Conservation (phyloP, 2,113 vertebrate species). For the Xiphias gladius region DNA sequence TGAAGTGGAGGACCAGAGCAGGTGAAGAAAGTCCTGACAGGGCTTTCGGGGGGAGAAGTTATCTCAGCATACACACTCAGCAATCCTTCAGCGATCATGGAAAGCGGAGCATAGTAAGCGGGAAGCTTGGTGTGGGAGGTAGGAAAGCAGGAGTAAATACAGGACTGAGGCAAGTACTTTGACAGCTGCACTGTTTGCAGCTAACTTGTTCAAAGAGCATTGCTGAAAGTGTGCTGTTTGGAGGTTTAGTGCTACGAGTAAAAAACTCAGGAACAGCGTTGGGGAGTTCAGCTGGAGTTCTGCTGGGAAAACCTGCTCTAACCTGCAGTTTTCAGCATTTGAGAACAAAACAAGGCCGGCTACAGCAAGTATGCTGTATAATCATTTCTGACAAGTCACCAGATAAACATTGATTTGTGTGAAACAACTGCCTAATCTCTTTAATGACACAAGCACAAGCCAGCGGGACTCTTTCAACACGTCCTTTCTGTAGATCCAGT, state of each 20-base stretch:
- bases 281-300: slow-evolving; percentile 49
- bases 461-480: slow-evolving; percentile 30
- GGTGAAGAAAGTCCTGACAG: slow-evolving; percentile 31
- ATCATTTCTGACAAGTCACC: slow-evolving; percentile 25
- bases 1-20: slow-evolving; percentile 30
- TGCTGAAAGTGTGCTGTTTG: slow-evolving; percentile 26
- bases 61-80: slow-evolving; percentile 56
- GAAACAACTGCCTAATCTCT: slow-evolving; percentile 6
- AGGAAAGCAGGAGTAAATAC: slow-evolving; percentile 31
- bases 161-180: slow-evolving; percentile 43
- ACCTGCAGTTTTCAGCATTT: slow-evolving; percentile 20
- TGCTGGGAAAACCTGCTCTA: slow-evolving; percentile 24
- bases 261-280: slow-evolving; percentile 24
- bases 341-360: slow-evolving; percentile 4
- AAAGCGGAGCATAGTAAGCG: slow-evolving; percentile 33
- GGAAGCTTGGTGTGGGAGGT: slow-evolving; percentile 49
- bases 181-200: slow-evolving; percentile 56
- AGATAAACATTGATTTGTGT: slow-evolving; percentile 26
- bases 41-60: slow-evolving; percentile 30
- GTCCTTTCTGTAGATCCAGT: neutral
- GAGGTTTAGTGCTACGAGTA: slow-evolving; percentile 30
- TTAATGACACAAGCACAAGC: slow-evolving; percentile 43
- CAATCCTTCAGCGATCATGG: slow-evolving; percentile 31
- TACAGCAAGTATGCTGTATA: neutral
- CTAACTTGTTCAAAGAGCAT: slow-evolving; percentile 43